phyloP scores from a whole-genome alignment of 2,113 vertebrate species.

The Scartelaos histophorus region DNA sequence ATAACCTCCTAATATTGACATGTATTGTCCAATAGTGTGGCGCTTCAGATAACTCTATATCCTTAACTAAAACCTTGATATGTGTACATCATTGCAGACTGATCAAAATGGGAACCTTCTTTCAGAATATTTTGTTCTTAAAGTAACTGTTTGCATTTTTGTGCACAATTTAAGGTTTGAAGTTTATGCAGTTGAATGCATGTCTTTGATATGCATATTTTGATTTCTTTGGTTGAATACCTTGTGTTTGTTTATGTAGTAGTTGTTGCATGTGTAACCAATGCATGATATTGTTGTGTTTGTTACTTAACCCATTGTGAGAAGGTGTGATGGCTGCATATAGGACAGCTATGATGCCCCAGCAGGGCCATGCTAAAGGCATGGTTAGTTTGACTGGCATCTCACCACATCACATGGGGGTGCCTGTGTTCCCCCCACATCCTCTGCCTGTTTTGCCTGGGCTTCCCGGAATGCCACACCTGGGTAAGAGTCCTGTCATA shows the following conservation, averaged over 20 bases:
- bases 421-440: slow-evolving; percentile 86
- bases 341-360: slow-evolving; percentile 88
- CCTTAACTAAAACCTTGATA: slow-evolving; percentile 28
- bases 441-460: slow-evolving; percentile 86
- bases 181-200: slow-evolving; percentile 27
- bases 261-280: slow-evolving; percentile 81
- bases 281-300: slow-evolving; percentile 93
- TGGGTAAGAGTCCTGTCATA: slow-evolving; percentile 87
- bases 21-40: slow-evolving; percentile 6
- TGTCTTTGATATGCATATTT: slow-evolving; percentile 16
- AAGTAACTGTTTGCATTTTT: slow-evolving; percentile 10
- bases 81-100: slow-evolving; percentile 8
- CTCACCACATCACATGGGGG: slow-evolving; percentile 90
- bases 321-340: slow-evolving; percentile 93
- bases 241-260: slow-evolving; percentile 36
- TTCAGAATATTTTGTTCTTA: background rate
- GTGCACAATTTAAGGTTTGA: slow-evolving; percentile 19
- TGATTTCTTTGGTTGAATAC: background rate
- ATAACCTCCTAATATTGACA: slow-evolving; percentile 19
- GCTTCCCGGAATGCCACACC: slow-evolving; percentile 86
- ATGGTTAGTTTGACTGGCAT: slow-evolving; percentile 95
- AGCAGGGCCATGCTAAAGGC: slow-evolving; percentile 88
- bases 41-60: slow-evolving; percentile 2
- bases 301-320: slow-evolving; percentile 71
- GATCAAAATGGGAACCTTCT: background rate